Evolutionary conservation across 2,113 vertebrate species (phyloP).

Genomic region (Phaetusa simplex): DNA sequence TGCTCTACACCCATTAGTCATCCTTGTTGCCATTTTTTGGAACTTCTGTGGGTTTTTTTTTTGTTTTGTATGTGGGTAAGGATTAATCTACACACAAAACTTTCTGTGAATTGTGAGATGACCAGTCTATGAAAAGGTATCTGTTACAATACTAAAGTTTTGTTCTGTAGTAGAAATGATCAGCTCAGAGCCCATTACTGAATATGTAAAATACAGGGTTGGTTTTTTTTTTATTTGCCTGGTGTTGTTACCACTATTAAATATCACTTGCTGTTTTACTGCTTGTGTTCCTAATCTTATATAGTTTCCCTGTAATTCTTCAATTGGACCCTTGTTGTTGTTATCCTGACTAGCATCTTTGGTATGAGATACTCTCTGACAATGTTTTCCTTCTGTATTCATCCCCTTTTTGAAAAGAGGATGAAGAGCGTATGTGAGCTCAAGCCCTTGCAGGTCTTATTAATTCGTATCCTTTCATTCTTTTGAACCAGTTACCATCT

Average conservation of each 20-base stretch:
- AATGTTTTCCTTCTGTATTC: neutral
- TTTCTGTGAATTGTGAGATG: neutral
- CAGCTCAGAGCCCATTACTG: neutral
- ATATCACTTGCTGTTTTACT: neutral
- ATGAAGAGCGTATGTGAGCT: neutral
- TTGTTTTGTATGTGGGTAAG: neutral
- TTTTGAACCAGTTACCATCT: neutral
- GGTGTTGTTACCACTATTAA: neutral
- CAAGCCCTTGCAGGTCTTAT: neutral
- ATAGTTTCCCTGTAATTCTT: neutral
- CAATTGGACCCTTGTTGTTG: neutral
- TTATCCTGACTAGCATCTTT: neutral
- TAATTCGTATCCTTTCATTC: neutral
- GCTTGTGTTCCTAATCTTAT: neutral
- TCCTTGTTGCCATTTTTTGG: neutral
- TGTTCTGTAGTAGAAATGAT: neutral
- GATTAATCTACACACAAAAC: neutral
- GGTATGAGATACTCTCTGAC: neutral
- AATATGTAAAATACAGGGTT: neutral
- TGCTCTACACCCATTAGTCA: neutral
- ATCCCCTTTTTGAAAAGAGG: neutral
- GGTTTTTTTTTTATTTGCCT: neutral
- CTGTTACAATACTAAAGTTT: neutral
- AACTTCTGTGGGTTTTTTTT: neutral
- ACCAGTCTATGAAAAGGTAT: neutral